A percentile compares a stretch with the other conserved stretches of the same genome.
Conservation (phyloP, 1,140 invertebrate species). For the Eumaeus atala region DNA sequence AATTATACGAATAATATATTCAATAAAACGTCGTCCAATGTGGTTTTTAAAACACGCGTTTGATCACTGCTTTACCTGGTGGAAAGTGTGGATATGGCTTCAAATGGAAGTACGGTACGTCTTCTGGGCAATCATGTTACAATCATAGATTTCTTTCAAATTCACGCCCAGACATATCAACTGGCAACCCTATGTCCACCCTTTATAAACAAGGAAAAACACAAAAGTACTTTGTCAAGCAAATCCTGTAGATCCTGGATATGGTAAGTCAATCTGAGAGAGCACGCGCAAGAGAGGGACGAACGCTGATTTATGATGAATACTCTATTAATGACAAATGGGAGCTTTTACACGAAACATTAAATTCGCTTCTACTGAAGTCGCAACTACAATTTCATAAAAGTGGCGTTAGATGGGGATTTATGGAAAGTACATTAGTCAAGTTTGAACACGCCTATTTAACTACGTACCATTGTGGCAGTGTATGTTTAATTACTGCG, state of each 20-base stretch:
- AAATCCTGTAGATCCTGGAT: conserved; percentile 43
- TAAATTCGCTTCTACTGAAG: conserved; percentile 32
- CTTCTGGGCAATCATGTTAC: no score
- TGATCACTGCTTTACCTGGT: no score
- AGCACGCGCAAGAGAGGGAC: conserved; percentile 26
- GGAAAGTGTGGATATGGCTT: no score
- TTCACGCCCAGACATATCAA: no score
- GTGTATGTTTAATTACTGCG: no score
- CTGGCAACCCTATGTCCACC: no score
- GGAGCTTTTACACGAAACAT: conserved; percentile 37
- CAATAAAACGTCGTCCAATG: no score
- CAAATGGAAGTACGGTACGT: no score
- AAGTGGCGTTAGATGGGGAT: neutral
- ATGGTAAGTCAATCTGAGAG: conserved; percentile 28
- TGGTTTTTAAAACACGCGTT: no score
- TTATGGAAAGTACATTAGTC: neutral
- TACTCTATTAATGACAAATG: conserved; percentile 50
- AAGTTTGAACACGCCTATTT: neutral
- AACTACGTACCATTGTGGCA: neutral
- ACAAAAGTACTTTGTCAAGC: conserved; percentile 66
- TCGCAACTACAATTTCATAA: neutral
- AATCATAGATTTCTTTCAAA: no score
- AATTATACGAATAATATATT: no score
- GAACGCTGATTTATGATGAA: conserved; percentile 53
- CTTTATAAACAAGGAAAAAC: conserved; percentile 48